Percentiles rank a stretch among this genome's conserved stretches.
Evolutionary conservation across 2,797 vertebrate species (phyloP).

Genomic region (Macropus fuliginosus): DNA sequence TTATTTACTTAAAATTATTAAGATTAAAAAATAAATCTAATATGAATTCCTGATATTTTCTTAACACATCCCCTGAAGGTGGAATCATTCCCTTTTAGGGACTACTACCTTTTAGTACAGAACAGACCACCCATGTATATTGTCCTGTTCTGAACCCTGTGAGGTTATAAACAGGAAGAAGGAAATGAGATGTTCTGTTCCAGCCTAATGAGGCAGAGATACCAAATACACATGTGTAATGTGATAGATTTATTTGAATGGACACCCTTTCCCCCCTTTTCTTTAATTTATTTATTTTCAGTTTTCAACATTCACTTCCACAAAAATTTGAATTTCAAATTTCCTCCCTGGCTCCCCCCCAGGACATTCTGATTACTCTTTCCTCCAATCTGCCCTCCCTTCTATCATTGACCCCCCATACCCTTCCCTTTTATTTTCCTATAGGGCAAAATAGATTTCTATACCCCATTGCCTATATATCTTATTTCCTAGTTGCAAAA

Average conservation of each 20-base stretch:
- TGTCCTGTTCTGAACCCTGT: not conserved
- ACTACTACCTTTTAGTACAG: not conserved
- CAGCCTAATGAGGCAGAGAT: not conserved
- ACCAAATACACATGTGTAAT: not conserved
- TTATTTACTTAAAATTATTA: not conserved
- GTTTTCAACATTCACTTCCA: too few species aligned
- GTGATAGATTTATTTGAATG: not conserved
- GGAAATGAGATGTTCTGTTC: not conserved
- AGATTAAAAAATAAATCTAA: not conserved
- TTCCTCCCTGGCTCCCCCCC: too few species aligned
- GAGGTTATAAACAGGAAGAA: not conserved
- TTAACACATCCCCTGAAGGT: not conserved
- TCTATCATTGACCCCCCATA: too few species aligned
- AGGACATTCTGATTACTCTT: too few species aligned
- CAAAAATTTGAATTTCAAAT: too few species aligned
- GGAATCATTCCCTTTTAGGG: not conserved
- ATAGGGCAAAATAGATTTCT: too few species aligned
- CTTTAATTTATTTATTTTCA: too few species aligned
- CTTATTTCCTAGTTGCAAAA: too few species aligned
- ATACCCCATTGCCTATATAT: too few species aligned
- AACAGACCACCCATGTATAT: not conserved
- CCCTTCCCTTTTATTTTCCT: too few species aligned
- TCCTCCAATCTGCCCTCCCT: too few species aligned
- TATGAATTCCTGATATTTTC: not conserved
- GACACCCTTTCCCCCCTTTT: not conserved